phyloP scores from a whole-genome alignment of 2,888 invertebrate genomes.

The Drosophila falleni region DNA sequence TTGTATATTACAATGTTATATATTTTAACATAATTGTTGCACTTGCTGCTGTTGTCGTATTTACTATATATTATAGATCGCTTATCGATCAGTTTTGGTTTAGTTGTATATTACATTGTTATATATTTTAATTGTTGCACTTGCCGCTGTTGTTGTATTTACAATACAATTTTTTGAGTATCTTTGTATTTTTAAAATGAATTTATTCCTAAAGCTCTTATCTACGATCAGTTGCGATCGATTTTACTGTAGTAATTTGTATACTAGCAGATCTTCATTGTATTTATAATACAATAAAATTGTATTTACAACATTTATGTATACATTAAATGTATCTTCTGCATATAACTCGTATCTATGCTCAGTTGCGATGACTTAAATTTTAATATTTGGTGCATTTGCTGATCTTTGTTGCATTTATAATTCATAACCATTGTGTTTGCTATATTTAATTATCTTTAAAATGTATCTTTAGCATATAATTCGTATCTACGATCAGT shows the following conservation, averaged over 20 bases:
- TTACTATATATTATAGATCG: constrained; percentile 25
- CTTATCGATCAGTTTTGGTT: constrained; percentile 1
- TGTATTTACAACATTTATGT: constrained; percentile 29
- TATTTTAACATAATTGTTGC: constrained; percentile 23
- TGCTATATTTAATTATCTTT: not conserved
- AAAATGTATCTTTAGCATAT: not conserved
- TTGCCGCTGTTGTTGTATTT: constrained; percentile 41
- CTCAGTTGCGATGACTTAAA: constrained; percentile 82
- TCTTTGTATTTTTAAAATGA: constrained; percentile 20
- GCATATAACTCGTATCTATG: constrained; percentile 53
- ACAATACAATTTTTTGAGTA: constrained; percentile 44
- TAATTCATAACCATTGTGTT: no score
- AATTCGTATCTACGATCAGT: constrained; percentile 81
- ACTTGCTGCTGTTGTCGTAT: no score
- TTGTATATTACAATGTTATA: constrained; percentile 35
- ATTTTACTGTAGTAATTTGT: not conserved
- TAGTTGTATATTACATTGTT: constrained; percentile 37
- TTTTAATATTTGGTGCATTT: no score
- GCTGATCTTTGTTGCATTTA: no score
- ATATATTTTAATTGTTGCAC: constrained; percentile 20
- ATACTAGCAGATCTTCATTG: constrained; percentile 26
- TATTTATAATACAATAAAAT: constrained; percentile 51
- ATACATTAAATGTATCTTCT: not conserved
- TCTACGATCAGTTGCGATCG: constrained; percentile 85
- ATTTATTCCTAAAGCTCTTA: constrained; percentile 34